These are phyloP conservation scores for Henicopernis longicauda DNA, from an alignment of 2,113 vertebrate species.

Conservation along the genomic window DNA sequence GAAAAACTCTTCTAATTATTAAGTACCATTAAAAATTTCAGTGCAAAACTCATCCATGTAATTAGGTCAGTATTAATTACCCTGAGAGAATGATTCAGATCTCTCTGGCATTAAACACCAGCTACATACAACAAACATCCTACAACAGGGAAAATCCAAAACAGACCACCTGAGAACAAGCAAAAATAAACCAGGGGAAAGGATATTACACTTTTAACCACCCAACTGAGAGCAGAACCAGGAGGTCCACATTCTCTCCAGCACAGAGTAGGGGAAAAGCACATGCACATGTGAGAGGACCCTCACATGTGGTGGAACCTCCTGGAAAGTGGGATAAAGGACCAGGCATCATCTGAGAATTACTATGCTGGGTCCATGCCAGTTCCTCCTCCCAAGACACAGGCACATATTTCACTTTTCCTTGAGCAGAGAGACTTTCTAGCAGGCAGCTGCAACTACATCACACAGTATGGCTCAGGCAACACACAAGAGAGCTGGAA, in stretches of 20 bases:
- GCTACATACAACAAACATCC: neutral
- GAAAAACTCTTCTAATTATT: neutral
- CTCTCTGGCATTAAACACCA: neutral
- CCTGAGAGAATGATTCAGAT: neutral
- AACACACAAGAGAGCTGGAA: neutral
- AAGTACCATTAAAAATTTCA: constrained; percentile 16
- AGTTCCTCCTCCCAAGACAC: neutral
- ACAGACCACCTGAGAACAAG: neutral
- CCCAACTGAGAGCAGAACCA: neutral
- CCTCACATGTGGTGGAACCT: neutral
- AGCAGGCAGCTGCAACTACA: neutral
- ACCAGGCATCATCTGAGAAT: neutral
- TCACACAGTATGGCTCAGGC: neutral
- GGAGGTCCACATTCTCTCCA: neutral
- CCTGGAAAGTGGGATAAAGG: neutral
- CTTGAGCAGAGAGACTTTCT: neutral
- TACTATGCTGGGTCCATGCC: neutral
- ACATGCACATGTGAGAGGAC: accelerated
- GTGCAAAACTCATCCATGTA: neutral
- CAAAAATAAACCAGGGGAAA: neutral
- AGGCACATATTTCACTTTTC: neutral
- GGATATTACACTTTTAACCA: neutral
- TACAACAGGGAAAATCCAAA: neutral
- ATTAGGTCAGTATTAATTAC: constrained; percentile 43
- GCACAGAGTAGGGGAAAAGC: neutral